Evolutionary conservation across 2,113 vertebrate genomes (phyloP).

Genomic region (Campylomormyrus numenius): DNA sequence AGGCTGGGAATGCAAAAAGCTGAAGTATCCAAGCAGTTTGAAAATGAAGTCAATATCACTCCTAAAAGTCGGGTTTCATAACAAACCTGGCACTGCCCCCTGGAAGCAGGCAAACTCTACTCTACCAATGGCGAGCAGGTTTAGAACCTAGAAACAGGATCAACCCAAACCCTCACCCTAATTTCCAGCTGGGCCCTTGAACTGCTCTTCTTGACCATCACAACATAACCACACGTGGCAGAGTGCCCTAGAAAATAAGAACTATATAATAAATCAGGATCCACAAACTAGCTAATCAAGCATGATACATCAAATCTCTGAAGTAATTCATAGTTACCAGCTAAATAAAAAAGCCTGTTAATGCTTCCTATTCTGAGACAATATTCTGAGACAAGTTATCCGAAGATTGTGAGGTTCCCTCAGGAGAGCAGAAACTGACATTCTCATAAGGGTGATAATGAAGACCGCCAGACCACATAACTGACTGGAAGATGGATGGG

Average conservation of each 20-base stretch:
- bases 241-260: neutral
- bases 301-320: neutral
- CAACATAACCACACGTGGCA: neutral
- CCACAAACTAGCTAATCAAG: neutral
- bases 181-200: constrained; percentile 27
- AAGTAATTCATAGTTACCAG: neutral
- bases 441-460: neutral
- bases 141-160: constrained; percentile 42
- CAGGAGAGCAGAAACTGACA: neutral
- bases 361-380: neutral
- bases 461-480: neutral
- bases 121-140: constrained; percentile 33
- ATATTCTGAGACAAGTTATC: neutral
- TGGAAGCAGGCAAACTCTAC: constrained; percentile 27
- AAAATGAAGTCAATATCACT: constrained; percentile 45
- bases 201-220: constrained; percentile 19
- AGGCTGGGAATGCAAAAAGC: constrained; percentile 4
- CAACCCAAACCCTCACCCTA: constrained; percentile 24
- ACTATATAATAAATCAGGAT: neutral
- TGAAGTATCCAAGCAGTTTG: constrained; percentile 37
- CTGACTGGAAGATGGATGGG: neutral
- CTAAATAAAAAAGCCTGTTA: neutral
- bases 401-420: neutral
- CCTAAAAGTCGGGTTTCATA: constrained; percentile 49
- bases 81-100: constrained; percentile 37